phyloP scores from a whole-genome alignment of 2,888 invertebrate genomes.

The Parascotia fuliginaria region DNA sequence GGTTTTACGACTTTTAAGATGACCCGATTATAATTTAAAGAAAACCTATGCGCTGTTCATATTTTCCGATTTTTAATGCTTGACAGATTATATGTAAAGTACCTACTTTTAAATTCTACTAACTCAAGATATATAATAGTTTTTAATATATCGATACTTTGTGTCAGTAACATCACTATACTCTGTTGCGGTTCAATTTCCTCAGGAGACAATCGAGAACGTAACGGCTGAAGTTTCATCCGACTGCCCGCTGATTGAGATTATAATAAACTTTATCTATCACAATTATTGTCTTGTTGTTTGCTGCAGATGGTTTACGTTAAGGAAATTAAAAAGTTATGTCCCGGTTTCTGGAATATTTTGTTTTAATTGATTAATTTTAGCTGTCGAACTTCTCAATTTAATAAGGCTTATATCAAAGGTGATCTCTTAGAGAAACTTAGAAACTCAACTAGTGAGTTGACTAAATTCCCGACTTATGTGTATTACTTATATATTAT shows the following conservation, averaged over 20 bases:
- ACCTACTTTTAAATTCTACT: too few species aligned
- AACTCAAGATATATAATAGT: neutral
- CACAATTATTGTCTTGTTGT: conserved; percentile 36
- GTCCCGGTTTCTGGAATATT: neutral
- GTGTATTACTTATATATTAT: too few species aligned
- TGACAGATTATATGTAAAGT: too few species aligned
- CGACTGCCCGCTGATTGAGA: conserved; percentile 17
- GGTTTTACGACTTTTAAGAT: too few species aligned
- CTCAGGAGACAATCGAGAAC: conserved; percentile 39
- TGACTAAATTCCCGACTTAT: too few species aligned
- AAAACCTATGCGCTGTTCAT: too few species aligned
- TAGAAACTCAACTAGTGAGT: too few species aligned
- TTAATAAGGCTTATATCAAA: too few species aligned
- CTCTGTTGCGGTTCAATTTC: conserved; percentile 38
- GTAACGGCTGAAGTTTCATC: conserved; percentile 43
- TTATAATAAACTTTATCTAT: conserved; percentile 36
- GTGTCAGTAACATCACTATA: conserved; percentile 1
- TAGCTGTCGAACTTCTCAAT: too few species aligned
- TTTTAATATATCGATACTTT: neutral
- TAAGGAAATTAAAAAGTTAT: conserved; percentile 1
- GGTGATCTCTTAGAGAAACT: too few species aligned
- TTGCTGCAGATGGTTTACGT: neutral
- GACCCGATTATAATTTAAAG: too few species aligned
- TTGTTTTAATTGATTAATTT: neutral
- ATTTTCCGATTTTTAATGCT: too few species aligned